Percentiles rank a stretch among this genome's conserved stretches.
Evolutionary conservation across 2,797 vertebrate species (phyloP).

Genomic region (Hemitrygon akajei): DNA sequence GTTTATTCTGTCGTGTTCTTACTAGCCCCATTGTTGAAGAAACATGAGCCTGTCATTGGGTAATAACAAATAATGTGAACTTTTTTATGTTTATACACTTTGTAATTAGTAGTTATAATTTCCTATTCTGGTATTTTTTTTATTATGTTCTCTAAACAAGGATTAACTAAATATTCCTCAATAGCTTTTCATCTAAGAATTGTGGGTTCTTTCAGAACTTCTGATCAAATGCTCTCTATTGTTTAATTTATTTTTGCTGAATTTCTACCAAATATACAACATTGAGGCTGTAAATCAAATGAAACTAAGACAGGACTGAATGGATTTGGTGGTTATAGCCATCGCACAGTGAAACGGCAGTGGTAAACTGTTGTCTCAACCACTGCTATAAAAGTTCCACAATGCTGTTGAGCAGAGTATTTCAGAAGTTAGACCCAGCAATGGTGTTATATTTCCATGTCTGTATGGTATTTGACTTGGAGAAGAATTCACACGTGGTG

Average conservation of each 20-base stretch:
- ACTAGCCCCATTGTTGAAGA: neutral
- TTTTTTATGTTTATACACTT: slow-evolving; percentile 20
- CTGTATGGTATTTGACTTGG: no score
- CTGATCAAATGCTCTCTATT: neutral
- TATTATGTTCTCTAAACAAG: slow-evolving; percentile 3
- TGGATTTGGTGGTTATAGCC: neutral
- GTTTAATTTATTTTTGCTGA: slow-evolving; percentile 5
- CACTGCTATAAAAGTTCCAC: no score
- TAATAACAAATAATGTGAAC: neutral
- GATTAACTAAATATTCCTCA: slow-evolving; percentile 2
- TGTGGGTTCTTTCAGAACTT: neutral
- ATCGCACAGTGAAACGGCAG: neutral
- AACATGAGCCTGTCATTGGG: neutral
- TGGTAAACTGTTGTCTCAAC: no score
- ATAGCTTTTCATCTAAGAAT: neutral
- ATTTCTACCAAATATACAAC: neutral
- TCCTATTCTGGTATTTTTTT: neutral
- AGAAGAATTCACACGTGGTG: no score
- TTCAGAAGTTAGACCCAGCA: no score
- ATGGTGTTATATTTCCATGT: no score
- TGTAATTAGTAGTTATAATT: slow-evolving; percentile 26
- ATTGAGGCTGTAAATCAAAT: neutral
- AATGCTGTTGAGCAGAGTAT: no score
- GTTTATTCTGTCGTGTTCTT: neutral
- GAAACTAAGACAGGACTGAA: neutral